These are phyloP conservation scores for Aphaenogaster rudis DNA, from an alignment of 1,140 invertebrate species.

Conservation along the genomic window DNA sequence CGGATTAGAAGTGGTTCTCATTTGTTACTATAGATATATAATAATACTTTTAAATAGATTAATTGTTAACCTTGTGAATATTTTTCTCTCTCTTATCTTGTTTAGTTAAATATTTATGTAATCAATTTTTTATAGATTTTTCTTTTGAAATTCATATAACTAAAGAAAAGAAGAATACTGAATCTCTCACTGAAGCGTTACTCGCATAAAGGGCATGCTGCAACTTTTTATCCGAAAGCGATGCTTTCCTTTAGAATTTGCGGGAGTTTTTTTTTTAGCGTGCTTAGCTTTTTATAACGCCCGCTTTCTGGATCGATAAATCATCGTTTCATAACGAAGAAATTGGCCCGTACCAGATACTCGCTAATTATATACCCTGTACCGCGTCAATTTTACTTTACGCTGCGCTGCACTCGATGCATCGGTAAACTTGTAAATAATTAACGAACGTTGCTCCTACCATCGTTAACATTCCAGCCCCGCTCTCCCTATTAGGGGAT, in stretches of 20 bases:
- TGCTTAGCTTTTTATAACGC: slow-evolving; percentile 14
- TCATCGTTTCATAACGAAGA: slow-evolving; percentile 74
- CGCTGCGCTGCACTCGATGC: slow-evolving; percentile 71
- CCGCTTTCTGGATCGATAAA: slow-evolving; percentile 36
- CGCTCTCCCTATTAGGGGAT: slow-evolving; percentile 69
- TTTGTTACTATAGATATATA: not conserved
- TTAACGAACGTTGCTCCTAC: slow-evolving; percentile 74
- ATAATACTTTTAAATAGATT: not conserved
- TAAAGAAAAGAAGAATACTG: not conserved
- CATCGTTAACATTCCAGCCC: slow-evolving; percentile 73
- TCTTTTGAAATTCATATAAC: slow-evolving; percentile 35
- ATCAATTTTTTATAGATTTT: not conserved
- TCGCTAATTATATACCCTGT: slow-evolving; percentile 67
- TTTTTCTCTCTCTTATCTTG: no score
- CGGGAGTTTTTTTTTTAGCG: slow-evolving; percentile 32
- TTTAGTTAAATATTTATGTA: slow-evolving; percentile 8
- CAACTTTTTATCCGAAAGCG: slow-evolving; percentile 14
- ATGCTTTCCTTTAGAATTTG: slow-evolving; percentile 13
- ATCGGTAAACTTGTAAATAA: slow-evolving; percentile 81
- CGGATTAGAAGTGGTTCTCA: no score
- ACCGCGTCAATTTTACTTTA: slow-evolving; percentile 72
- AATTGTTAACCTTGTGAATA: not conserved
- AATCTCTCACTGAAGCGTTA: slow-evolving; percentile 11
- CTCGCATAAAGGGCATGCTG: not conserved
- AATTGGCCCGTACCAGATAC: slow-evolving; percentile 66